A percentile compares a stretch with the other conserved stretches of the same genome.
These are phyloP conservation scores for Myiopsitta monachus DNA, from an alignment of 2,113 vertebrate species.

Conservation along the genomic window DNA sequence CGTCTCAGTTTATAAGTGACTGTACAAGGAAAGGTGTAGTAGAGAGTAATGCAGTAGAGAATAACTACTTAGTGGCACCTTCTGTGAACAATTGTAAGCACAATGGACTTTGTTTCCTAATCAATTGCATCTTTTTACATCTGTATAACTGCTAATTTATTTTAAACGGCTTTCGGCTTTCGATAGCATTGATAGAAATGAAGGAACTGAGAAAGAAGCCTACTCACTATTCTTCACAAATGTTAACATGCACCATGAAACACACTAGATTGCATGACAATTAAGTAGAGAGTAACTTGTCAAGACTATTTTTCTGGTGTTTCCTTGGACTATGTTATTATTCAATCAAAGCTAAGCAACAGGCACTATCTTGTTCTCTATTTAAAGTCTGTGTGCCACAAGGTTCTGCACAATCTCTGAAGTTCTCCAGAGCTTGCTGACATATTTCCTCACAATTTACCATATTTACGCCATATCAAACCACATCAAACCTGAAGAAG, in stretches of 20 bases:
- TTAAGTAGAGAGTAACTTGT: not conserved
- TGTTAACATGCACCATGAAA: not conserved
- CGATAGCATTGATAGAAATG: not conserved
- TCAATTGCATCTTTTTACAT: not conserved
- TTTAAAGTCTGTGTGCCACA: not conserved
- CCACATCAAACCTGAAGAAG: not conserved
- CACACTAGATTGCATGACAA: not conserved
- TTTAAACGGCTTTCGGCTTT: not conserved
- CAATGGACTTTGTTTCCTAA: not conserved
- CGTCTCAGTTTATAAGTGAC: not conserved
- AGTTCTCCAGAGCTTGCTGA: not conserved
- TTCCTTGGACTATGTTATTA: not conserved
- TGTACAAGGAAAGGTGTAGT: not conserved
- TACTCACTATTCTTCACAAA: not conserved
- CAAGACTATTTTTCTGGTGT: not conserved
- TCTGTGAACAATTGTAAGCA: not conserved
- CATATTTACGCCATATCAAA: not conserved
- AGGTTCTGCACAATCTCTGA: not conserved
- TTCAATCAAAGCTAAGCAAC: not conserved
- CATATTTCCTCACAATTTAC: not conserved
- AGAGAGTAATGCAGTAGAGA: not conserved
- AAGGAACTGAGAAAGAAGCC: not conserved
- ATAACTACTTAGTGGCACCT: not conserved
- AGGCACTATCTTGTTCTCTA: constrained; percentile 31
- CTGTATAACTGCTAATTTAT: not conserved